Base-by-base conservation (phyloP, 1,140 invertebrate species). In the Drosophila subobscura region DNA sequence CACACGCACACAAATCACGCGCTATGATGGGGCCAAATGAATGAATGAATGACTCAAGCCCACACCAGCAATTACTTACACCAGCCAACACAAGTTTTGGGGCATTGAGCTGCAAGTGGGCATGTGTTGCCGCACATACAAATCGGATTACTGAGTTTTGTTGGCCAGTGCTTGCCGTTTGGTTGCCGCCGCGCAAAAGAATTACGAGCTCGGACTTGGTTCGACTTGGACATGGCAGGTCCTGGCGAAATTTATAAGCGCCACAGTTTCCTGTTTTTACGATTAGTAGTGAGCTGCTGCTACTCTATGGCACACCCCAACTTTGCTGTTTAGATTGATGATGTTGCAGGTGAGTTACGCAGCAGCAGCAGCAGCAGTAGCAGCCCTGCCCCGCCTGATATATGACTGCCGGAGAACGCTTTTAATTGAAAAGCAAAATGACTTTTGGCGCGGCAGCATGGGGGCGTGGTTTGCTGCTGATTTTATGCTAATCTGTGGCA, bases 381-480 rank as follows among this genome's bases (percentile, higher is more conserved):
- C 16, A 20, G 16, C 16, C 16, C 16, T 20, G 41, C 23, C 58
- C 33, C 33, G 52, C 41, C 68, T 86, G 81, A 88, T 86, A 52
- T 88, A 86, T 73, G 77, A 70, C 59, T 75, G 49, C 25, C 44
- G 14, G 42, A 40, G 1, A 49, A 44, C 44, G 44, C 51, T 88
- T 88, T 86, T 86, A 86, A 86, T 86, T 86, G 81, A 88, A 86
- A 86, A 81, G 74, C 78, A 27, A 85, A 86, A 78, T 74, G 61
- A 57, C 58, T 49, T 46, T 66, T 58, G 49, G 49, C 45, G 29
- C n/a, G 37, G 33, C 25, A 42, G 54, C 42, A 37, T 10, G 6
- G 22, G 64, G 68, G 50, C 54, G 77, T 70, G 59, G 47, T n/a
- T 40, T 33, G 61, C 44, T 72, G 81, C 73, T 86, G 81, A 86